These are phyloP conservation scores for Takifugu rubripes DNA, from an alignment of 2,797 vertebrate genomes.

Conservation along the genomic window DNA sequence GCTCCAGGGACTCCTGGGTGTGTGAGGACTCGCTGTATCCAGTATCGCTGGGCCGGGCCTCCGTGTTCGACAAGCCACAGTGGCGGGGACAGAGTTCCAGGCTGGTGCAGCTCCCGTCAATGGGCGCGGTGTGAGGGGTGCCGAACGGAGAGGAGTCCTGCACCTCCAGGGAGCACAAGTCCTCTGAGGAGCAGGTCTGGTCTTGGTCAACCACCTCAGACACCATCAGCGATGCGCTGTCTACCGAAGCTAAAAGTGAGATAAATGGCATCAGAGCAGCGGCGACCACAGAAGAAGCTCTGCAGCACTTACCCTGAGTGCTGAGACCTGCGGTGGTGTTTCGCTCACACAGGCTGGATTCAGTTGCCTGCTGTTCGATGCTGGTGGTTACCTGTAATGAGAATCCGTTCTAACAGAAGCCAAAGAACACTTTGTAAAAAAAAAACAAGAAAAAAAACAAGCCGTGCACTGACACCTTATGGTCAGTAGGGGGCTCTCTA, in stretches of 20 bases:
- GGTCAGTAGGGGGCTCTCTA: slow-evolving; percentile 57
- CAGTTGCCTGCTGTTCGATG: slow-evolving; percentile 78
- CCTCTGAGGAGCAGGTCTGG: slow-evolving; percentile 81
- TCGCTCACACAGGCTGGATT: slow-evolving; percentile 80
- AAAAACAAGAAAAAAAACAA: background rate
- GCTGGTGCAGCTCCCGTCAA: slow-evolving; percentile 74
- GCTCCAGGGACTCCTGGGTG: slow-evolving; percentile 71
- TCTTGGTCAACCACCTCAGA: slow-evolving; percentile 80
- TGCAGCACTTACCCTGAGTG: slow-evolving; percentile 81
- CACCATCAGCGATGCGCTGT: slow-evolving; percentile 80
- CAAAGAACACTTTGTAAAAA: background rate
- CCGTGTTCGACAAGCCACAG: slow-evolving; percentile 44
- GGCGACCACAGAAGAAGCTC: background rate
- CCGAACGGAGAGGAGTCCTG: slow-evolving; percentile 81
- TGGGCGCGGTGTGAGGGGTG: slow-evolving; percentile 62
- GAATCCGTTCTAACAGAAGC: background rate
- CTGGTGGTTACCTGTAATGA: slow-evolving; percentile 67
- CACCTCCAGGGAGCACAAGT: slow-evolving; percentile 85
- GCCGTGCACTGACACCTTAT: slow-evolving; percentile 11
- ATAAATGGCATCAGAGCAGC: background rate
- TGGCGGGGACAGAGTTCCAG: slow-evolving; percentile 69
- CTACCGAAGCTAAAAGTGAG: slow-evolving; percentile 77
- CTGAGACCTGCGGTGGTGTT: slow-evolving; percentile 79
- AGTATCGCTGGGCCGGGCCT: slow-evolving; percentile 56
- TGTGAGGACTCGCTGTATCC: slow-evolving; percentile 71